Evolutionary conservation across 2,888 invertebrate species (phyloP).

Genomic region (Bhutanitis thaidina): DNA sequence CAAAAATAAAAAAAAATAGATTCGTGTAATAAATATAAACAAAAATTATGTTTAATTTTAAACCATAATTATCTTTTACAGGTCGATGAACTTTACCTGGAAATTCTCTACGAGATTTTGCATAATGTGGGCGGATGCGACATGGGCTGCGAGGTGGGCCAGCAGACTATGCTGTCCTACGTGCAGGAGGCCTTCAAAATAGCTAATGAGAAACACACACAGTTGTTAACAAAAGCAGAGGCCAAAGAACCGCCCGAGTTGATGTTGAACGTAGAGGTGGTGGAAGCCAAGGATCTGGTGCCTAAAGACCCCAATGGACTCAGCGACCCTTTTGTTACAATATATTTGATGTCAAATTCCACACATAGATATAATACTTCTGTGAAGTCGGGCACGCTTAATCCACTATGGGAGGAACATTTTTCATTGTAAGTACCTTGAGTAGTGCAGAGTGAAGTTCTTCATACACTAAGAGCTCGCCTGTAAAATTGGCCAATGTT

Average conservation of each 20-base stretch:
- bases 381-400: slow-evolving; percentile 93
- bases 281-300: slow-evolving; percentile 91
- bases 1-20: too few species aligned
- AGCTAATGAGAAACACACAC: slow-evolving; percentile 86
- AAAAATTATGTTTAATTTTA: too few species aligned
- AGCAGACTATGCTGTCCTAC: slow-evolving; percentile 85
- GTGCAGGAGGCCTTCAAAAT: slow-evolving; percentile 89
- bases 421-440: slow-evolving; percentile 91
- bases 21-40: too few species aligned
- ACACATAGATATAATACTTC: slow-evolving; percentile 92
- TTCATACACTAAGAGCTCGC: too few species aligned
- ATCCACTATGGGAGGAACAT: slow-evolving; percentile 98
- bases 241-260: slow-evolving; percentile 91
- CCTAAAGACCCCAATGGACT: slow-evolving; percentile 95
- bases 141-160: slow-evolving; percentile 84
- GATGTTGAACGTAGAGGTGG: slow-evolving; percentile 90
- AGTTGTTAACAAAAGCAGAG: slow-evolving; percentile 84
- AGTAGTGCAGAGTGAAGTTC: too few species aligned
- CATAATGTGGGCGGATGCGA: slow-evolving; percentile 93
- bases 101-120: slow-evolving; percentile 89
- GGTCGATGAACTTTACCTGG: slow-evolving; percentile 93
- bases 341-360: slow-evolving; percentile 89
- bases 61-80: slow-evolving; percentile 44
- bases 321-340: slow-evolving; percentile 98
- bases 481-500: too few species aligned